Conservation (phyloP, 2,888 invertebrate species). For the Perdita meconis region DNA sequence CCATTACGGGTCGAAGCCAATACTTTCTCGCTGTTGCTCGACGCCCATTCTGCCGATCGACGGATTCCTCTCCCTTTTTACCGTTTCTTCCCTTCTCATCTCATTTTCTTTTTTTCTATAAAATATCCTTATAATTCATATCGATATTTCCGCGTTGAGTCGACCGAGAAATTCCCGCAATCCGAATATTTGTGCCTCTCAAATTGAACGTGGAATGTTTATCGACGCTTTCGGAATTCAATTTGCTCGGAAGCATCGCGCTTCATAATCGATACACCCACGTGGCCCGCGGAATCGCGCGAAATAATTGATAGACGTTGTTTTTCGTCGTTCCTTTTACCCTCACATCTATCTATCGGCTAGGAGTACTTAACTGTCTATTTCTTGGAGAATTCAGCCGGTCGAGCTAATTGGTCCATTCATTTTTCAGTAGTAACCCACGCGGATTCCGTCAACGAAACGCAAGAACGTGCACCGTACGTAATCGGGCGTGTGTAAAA, state of each 20-base stretch:
- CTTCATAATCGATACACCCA: neutral
- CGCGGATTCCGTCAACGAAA: neutral
- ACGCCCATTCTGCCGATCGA: constrained; percentile 16
- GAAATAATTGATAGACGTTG: neutral
- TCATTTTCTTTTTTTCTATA: constrained; percentile 4
- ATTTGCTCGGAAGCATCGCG: constrained; percentile 1
- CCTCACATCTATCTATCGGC: neutral
- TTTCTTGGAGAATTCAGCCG: neutral
- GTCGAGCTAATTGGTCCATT: neutral
- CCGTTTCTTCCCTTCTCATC: constrained; percentile 3
- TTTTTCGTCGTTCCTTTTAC: neutral
- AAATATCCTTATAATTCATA: constrained; percentile 42
- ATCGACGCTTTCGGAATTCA: constrained; percentile 1
- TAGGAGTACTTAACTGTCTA: no score
- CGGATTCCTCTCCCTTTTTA: constrained; percentile 10
- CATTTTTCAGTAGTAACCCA: neutral
- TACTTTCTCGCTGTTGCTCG: constrained; percentile 44
- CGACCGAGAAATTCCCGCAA: constrained; percentile 1
- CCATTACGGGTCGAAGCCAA: constrained; percentile 43
- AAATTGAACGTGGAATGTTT: constrained; percentile 27
- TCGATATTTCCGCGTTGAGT: neutral
- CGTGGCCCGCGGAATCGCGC: neutral
- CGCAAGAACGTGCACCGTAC: neutral
- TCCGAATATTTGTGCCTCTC: neutral
- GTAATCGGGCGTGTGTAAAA: constrained; percentile 19